A percentile compares a stretch with the other conserved stretches of the same genome.
phyloP scores from a whole-genome alignment of 2,888 invertebrate genomes.

The Lasius fuliginosus region DNA sequence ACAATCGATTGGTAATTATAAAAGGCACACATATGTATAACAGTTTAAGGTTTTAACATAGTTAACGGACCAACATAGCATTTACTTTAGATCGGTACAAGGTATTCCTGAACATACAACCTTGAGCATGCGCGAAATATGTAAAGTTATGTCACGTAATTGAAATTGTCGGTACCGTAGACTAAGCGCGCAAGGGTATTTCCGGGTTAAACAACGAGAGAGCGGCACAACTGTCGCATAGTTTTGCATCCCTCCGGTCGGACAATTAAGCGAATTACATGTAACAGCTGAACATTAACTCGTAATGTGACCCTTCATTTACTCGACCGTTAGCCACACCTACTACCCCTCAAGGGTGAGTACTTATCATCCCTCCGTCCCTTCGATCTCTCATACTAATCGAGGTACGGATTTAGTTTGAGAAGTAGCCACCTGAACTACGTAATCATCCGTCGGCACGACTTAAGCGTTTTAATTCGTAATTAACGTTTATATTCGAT shows the following conservation, averaged over 20 bases:
- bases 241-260: constrained; percentile 77
- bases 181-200: constrained; percentile 51
- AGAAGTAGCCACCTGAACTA: constrained; percentile 42
- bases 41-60: constrained; percentile 9
- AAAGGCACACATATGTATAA: background rate
- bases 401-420: constrained; percentile 73
- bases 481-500: constrained; percentile 25
- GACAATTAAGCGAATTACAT: constrained; percentile 85
- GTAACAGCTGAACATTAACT: constrained; percentile 86
- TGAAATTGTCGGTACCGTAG: constrained; percentile 49
- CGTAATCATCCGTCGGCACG: constrained; percentile 23
- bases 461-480: constrained; percentile 17
- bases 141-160: constrained; percentile 58
- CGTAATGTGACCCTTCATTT: constrained; percentile 86
- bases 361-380: constrained; percentile 78
- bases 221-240: constrained; percentile 77
- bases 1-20: background rate
- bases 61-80: constrained; percentile 58
- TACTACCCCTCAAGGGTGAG: constrained; percentile 75
- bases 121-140: constrained; percentile 30
- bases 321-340: constrained; percentile 84
- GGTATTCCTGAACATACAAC: constrained; percentile 47
- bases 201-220: constrained; percentile 51
- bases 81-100: constrained; percentile 57
- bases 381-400: constrained; percentile 78